Evolutionary conservation across 2,888 invertebrate genomes (phyloP), one percentile per base, ranked within the genome.

Genomic region (Agriopis aurantiaria): DNA sequence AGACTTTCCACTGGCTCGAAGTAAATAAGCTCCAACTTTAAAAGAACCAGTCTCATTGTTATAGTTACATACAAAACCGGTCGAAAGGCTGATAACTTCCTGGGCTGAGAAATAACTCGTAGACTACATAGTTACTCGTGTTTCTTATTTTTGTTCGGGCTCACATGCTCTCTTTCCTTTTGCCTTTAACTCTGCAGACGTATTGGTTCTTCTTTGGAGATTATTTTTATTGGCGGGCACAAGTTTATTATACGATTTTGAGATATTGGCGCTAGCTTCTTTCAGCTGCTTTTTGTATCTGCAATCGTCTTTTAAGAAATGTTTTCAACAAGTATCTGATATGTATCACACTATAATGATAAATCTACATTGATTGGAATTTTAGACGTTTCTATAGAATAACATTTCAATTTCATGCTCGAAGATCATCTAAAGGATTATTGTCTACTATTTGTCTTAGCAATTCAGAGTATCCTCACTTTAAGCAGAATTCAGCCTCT

Each of bases 61-160:
- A 80, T 82, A 75, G 78, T 80, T 81, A 72, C 81, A 81, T 67
- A 71, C 66, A 66, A 71, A 90, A 91, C 91, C 91, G 89, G 91
- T 92, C 84, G 85, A 87, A 88, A 87, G 83, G 84, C 84, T 88
- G 89, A 89, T 89, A 90, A 88, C 90, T 92, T 91, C 90, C 91
- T 90, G 87, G 85, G 84, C 70, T 83, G 86, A 89, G 88, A 85
- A 89, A 87, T 89, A 88, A 88, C 85, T 88, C 85, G 87, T 87
- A 85, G 85, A 83, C 84, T 82, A 75, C 73, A 85, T 85, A 86
- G 87, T 85, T 87, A 80, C 79, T 82, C 46, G 59, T 71, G 83
- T 82, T 84, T 85, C 80, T 87, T 88, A 86, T 89, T 89, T 87
- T 86, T 88, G 85, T 89, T 88, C 66, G 82, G 82, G 78, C 84